A percentile compares a stretch with the other conserved stretches of the same genome.
These are phyloP conservation scores for Buphagus erythrorhynchus DNA, from an alignment of 2,797 vertebrate species.

Conservation along the genomic window DNA sequence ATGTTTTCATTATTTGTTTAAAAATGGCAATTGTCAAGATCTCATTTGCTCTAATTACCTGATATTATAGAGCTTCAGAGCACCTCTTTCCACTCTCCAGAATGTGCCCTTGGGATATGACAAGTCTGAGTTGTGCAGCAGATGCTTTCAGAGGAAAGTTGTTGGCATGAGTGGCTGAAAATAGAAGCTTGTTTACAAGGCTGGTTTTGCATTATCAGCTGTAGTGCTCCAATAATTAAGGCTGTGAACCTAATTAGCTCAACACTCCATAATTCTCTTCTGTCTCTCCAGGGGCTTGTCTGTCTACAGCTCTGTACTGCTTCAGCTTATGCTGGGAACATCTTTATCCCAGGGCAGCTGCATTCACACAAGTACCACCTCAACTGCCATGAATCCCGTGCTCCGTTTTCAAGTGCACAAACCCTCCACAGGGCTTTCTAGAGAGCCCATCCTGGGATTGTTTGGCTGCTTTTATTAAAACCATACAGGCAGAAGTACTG, in stretches of 20 bases:
- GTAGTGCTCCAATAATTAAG: slow-evolving; percentile 68
- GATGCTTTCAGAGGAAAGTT: slow-evolving; percentile 52
- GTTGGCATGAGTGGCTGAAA: slow-evolving; percentile 58
- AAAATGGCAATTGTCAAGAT: slow-evolving; percentile 11
- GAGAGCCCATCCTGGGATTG: background rate
- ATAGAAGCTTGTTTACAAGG: slow-evolving; percentile 65
- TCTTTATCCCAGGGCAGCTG: background rate
- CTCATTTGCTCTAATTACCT: slow-evolving; percentile 46
- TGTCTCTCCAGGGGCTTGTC: slow-evolving; percentile 34
- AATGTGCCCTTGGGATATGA: slow-evolving; percentile 6
- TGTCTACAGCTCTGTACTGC: background rate
- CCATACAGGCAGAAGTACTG: slow-evolving; percentile 29
- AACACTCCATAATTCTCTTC: slow-evolving; percentile 67
- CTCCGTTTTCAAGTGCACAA: background rate
- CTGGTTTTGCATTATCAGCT: slow-evolving; percentile 69
- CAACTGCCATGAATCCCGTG: background rate
- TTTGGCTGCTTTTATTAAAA: slow-evolving; percentile 59
- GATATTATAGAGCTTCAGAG: background rate
- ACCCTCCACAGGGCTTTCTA: background rate
- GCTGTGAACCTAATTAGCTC: slow-evolving; percentile 71
- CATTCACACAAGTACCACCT: background rate
- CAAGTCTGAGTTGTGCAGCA: slow-evolving; percentile 3
- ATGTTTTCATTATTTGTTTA: slow-evolving; percentile 50
- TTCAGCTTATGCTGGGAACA: background rate
- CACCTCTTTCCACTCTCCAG: background rate